phyloP scores from a whole-genome alignment of 2,888 invertebrate genomes.

The Tethea ocularis region DNA sequence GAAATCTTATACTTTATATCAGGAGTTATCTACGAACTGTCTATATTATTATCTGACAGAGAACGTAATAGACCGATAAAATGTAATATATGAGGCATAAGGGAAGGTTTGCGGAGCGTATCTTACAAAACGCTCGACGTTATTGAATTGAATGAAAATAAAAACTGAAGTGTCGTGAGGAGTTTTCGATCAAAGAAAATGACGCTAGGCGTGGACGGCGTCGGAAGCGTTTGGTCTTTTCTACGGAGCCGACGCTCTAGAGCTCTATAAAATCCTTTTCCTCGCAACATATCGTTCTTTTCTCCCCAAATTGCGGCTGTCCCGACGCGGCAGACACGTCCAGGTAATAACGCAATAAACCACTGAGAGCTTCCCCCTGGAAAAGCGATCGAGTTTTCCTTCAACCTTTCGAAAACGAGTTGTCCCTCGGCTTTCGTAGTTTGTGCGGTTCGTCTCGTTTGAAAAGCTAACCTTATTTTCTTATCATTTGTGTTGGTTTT shows the following conservation, averaged over 20 bases:
- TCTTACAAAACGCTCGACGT: conserved; percentile 58
- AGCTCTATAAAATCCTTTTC: conserved; percentile 78
- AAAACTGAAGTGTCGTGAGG: conserved; percentile 67
- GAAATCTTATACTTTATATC: conserved; percentile 5
- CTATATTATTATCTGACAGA: conserved; percentile 10
- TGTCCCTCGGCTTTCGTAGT: conserved; percentile 66
- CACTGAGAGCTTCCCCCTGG: conserved; percentile 81
- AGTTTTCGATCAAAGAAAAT: conserved; percentile 80
- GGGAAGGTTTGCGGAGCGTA: conserved; percentile 44
- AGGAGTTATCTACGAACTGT: background rate
- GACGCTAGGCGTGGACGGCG: conserved; percentile 63
- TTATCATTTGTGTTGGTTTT: conserved; percentile 59
- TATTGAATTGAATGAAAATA: conserved; percentile 76
- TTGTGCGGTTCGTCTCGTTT: conserved; percentile 40
- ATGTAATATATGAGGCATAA: conserved; percentile 33
- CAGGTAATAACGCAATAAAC: conserved; percentile 84
- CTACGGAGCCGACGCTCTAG: conserved; percentile 51
- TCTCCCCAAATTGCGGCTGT: conserved; percentile 80
- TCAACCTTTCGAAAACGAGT: conserved; percentile 79
- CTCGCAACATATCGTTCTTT: conserved; percentile 80
- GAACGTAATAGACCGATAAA: conserved; percentile 29
- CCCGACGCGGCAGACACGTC: conserved; percentile 79
- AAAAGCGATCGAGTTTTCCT: conserved; percentile 83
- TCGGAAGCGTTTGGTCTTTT: conserved; percentile 61
- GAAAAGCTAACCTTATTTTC: conserved; percentile 67